Conservation (phyloP, 2,113 vertebrate species). For the Sitta europaea region DNA sequence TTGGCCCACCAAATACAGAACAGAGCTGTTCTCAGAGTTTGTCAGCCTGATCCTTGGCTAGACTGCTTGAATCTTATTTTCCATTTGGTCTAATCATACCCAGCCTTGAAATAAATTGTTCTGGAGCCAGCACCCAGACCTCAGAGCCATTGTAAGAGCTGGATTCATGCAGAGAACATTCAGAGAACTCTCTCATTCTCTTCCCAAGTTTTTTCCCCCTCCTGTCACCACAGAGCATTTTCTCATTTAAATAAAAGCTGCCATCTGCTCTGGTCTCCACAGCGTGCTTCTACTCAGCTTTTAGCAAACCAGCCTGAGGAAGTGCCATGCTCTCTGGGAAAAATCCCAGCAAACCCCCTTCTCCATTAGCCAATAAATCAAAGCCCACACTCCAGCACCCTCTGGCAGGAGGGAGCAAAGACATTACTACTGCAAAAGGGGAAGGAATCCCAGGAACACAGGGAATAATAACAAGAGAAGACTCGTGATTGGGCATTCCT, state of each 20-base stretch:
- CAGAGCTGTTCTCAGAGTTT: neutral
- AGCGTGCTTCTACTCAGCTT: neutral
- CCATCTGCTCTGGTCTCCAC: neutral
- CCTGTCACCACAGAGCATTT: neutral
- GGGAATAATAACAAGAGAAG: neutral
- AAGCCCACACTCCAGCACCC: neutral
- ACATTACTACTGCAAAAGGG: neutral
- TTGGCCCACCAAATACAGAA: neutral
- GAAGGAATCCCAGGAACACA: neutral
- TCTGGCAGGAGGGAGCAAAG: neutral
- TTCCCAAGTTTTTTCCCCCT: neutral
- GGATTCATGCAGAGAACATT: neutral
- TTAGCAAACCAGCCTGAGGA: conserved; percentile 8
- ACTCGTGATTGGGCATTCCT: neutral
- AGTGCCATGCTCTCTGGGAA: neutral
- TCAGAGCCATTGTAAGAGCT: neutral
- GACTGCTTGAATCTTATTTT: conserved; percentile 29
- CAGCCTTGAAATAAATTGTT: conserved; percentile 22
- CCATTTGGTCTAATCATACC: neutral
- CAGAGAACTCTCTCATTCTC: neutral
- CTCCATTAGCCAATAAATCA: neutral
- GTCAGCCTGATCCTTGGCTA: neutral
- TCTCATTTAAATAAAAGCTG: neutral
- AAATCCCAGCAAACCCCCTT: neutral
- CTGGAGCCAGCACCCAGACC: neutral